Base-by-base conservation (phyloP, 2,113 vertebrate species). In the Delphinus delphis region DNA sequence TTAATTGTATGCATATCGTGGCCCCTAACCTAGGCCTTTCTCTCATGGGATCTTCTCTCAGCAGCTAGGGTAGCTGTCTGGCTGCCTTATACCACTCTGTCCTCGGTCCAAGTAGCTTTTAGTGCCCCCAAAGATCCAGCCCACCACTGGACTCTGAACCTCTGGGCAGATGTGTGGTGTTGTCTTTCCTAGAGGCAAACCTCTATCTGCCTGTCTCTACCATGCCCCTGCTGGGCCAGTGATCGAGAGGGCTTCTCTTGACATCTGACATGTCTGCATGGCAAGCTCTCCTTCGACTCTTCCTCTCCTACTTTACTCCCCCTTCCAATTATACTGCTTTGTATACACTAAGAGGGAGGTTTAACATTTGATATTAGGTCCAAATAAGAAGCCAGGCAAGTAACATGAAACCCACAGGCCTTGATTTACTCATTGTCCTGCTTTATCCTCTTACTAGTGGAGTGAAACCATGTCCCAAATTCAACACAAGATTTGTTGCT, bases 401-500 rank as follows among this genome's bases (percentile, higher is more conserved):
- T 68, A 82, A 68, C 38, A 60, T 33, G 55, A 96, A 68, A 53
- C 41, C 33, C 41, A 73, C 12, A 53, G 67, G 76, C 28, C 8
- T 80, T 84, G 28, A 38, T 67, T 80, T 90, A 38, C 25, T 65
- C 71, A 11, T 9, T 36, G 60, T 53, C 55, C 93, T 88, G 47
- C 55, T 94, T 96, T 79, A 85, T 71, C 82, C 47, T 92, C 87
- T 95, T 62, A 38, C 41, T 92, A 47, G 44, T 33, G 62, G 41
- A 67, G 21, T 44, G 26, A 81, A 96, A 65, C 6, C 60, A 58
- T 67, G 44, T 81, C 47, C 21, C 58, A 62, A 79, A 65, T 71
- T 79, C 65, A 81, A 65, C n/a, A 14, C 2, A 88, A 84, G 81
- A 60, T 63, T 44, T 80, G 33, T 86, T 87, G 70, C 33, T 95